These are phyloP conservation scores for Promerops cafer DNA, from an alignment of 2,113 vertebrate species.

Conservation along the genomic window DNA sequence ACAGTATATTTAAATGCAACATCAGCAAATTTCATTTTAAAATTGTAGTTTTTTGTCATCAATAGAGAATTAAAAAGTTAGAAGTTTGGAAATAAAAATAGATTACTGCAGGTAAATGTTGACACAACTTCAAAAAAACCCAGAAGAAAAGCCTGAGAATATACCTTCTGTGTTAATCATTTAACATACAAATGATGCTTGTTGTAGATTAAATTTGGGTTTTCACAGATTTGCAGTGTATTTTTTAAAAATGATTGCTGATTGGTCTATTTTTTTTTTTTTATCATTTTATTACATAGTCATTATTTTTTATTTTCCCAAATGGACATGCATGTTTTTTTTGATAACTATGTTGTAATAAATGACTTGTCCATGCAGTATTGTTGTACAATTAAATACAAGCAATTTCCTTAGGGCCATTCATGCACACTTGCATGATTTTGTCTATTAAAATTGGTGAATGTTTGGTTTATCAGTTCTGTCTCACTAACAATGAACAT, in stretches of 20 bases:
- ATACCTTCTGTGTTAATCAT: neutral
- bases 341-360: neutral
- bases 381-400: neutral
- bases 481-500: neutral
- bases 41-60: neutral
- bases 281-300: neutral
- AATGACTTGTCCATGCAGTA: neutral
- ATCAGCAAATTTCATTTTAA: neutral
- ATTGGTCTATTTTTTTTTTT: neutral
- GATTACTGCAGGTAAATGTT: neutral
- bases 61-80: neutral
- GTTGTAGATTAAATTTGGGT: neutral
- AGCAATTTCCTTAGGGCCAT: neutral
- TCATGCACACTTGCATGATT: constrained; percentile 48
- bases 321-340: neutral
- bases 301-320: neutral
- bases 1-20: neutral
- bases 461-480: neutral
- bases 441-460: neutral
- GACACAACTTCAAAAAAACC: fast-evolving
- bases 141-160: neutral
- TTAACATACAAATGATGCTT: neutral
- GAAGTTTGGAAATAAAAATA: neutral
- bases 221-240: neutral
- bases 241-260: neutral